Evolutionary conservation across 2,888 invertebrate genomes (phyloP).

Genomic region (Pantelozetes paolii): DNA sequence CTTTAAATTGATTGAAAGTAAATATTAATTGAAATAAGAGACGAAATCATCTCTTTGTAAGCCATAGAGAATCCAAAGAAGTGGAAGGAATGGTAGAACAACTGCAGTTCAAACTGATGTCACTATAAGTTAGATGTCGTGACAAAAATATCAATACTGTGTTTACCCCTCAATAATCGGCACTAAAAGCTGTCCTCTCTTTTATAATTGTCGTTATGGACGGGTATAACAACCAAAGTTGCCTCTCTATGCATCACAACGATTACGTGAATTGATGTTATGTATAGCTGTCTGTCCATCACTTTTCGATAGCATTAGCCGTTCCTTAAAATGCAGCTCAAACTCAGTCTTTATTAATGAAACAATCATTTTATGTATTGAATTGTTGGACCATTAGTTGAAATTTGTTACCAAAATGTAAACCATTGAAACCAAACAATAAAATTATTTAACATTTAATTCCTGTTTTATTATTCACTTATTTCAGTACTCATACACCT

Average conservation of each 20-base stretch:
- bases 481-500: neutral
- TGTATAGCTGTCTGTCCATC: no score
- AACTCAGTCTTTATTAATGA: neutral
- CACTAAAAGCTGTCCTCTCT: neutral
- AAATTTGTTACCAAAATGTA: constrained; percentile 16
- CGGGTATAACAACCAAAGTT: constrained; percentile 15
- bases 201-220: no score
- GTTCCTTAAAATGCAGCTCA: neutral
- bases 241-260: neutral
- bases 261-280: no score
- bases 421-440: neutral
- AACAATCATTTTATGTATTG: constrained; percentile 13
- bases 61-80: neutral
- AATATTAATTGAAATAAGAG: neutral
- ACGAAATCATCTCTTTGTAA: neutral
- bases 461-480: neutral
- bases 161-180: neutral
- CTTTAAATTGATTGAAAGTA: neutral
- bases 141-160: constrained; percentile 18
- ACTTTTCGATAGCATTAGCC: constrained; percentile 9
- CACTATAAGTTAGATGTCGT: constrained; percentile 12
- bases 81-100: neutral
- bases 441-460: neutral
- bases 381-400: constrained; percentile 8
- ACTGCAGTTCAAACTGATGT: neutral